Conservation (phyloP, 2,888 invertebrate genomes). For the Pemphredon lugubris region DNA sequence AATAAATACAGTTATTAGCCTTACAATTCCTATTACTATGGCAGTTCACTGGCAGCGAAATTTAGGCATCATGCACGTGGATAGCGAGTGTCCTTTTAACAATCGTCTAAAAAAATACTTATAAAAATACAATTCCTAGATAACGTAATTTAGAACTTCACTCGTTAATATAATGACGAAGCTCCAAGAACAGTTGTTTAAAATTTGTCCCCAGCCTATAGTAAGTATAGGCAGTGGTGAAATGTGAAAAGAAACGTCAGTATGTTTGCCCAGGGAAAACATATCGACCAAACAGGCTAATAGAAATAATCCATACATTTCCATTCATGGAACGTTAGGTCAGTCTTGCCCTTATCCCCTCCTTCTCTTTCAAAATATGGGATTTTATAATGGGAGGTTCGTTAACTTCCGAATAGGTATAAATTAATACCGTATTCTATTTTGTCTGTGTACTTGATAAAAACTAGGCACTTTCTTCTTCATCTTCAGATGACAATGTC, state of each 20-base stretch:
- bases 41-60: conserved; percentile 69
- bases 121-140: conserved; percentile 73
- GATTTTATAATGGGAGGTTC: conserved; percentile 73
- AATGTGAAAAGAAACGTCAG: conserved; percentile 39
- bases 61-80: conserved; percentile 54
- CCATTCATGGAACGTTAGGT: conserved; percentile 69
- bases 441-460: conserved; percentile 29
- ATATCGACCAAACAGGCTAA: conserved; percentile 59
- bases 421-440: conserved; percentile 41
- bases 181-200: conserved; percentile 64
- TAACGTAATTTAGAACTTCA: conserved; percentile 65
- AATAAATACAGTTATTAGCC: conserved; percentile 68
- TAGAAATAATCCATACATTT: conserved; percentile 66
- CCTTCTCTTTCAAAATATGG: conserved; percentile 61
- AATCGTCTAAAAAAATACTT: conserved; percentile 63
- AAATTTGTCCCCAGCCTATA: conserved; percentile 60
- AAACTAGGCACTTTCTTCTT: conserved; percentile 72
- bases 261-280: conserved; percentile 43
- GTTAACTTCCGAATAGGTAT: conserved; percentile 65
- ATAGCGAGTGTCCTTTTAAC: conserved; percentile 54
- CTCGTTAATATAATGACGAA: conserved; percentile 71
- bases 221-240: conserved; percentile 24
- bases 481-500: conserved; percentile 73
- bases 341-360: conserved; percentile 76
- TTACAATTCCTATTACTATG: conserved; percentile 62